These are phyloP conservation scores for Lepidonotus clava DNA, from an alignment of 2,888 invertebrate genomes.

Conservation along the genomic window DNA sequence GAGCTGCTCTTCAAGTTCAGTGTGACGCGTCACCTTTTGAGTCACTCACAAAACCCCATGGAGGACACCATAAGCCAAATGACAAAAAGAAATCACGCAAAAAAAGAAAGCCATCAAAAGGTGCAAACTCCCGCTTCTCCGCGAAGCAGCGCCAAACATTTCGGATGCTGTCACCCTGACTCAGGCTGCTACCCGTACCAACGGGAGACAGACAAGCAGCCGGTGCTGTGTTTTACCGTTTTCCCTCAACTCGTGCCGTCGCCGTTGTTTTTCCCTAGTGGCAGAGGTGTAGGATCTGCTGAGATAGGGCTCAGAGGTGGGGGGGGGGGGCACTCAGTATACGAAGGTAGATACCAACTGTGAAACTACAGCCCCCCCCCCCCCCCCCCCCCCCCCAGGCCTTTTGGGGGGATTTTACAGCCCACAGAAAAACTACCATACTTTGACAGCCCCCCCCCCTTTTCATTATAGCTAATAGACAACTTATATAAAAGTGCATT, in stretches of 20 bases:
- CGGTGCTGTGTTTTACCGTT: slow-evolving; percentile 29
- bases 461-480: no score
- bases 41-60: not conserved
- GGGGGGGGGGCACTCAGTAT: not conserved
- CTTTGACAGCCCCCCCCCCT: no score
- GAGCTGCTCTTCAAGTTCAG: not conserved
- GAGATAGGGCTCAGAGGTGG: not conserved
- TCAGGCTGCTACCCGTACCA: slow-evolving; percentile 37
- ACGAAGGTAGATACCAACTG: no score
- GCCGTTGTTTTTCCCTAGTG: not conserved
- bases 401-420: no score
- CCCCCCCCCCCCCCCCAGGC: no score
- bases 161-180: slow-evolving; percentile 36
- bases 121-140: no score
- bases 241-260: not conserved
- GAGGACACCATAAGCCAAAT: not conserved
- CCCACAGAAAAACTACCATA: no score
- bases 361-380: no score
- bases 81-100: no score
- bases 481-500: no score
- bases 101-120: not conserved
- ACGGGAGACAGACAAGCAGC: not conserved
- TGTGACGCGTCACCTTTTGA: not conserved
- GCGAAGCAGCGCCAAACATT: not conserved
- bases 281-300: not conserved